phyloP scores from a whole-genome alignment of 30 jellyfish, hydroid and myxozoan genomes.

The Rhopilema esculentum region DNA sequence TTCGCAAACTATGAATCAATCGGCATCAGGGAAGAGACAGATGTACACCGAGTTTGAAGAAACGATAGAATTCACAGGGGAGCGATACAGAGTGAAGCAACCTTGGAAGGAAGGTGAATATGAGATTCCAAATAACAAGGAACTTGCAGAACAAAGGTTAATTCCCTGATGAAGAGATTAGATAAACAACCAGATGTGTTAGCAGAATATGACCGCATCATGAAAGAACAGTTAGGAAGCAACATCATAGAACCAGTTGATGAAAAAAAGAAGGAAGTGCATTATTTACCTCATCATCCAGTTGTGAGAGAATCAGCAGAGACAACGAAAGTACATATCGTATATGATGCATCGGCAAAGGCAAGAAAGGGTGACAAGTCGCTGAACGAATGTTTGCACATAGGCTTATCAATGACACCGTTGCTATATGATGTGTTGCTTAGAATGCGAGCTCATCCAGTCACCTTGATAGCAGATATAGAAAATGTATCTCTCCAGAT shows the following conservation, averaged over 20 bases:
- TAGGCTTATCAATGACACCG: constrained; percentile 57
- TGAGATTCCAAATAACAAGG: constrained; percentile 12
- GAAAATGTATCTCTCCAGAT: constrained; percentile 46
- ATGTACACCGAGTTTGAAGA: constrained; percentile 32
- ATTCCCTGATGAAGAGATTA: constrained; percentile 21
- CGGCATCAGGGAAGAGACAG: constrained; percentile 38
- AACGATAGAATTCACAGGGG: constrained; percentile 14
- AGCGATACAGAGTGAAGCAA: constrained; percentile 41
- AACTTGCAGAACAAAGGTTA: constrained; percentile 13
- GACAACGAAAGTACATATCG: no score
- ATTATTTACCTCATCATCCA: constrained; percentile 63
- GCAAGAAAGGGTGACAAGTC: constrained; percentile 29
- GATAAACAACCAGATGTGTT: constrained; percentile 18
- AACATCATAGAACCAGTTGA: constrained; percentile 40
- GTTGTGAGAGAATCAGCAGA: no score
- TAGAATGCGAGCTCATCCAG: constrained; percentile 29
- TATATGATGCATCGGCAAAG: constrained; percentile 36
- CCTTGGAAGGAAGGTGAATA: constrained; percentile 48
- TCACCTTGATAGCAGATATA: constrained; percentile 30
- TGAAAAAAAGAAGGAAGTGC: constrained; percentile 29
- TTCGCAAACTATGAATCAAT: constrained; percentile 23
- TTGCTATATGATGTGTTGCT: constrained; percentile 36
- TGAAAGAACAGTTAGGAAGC: no score
- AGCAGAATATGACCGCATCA: constrained; percentile 43
- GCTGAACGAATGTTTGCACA: constrained; percentile 59